Conservation (phyloP, 2,797 vertebrate genomes). For the Pelobates cultripes region DNA sequence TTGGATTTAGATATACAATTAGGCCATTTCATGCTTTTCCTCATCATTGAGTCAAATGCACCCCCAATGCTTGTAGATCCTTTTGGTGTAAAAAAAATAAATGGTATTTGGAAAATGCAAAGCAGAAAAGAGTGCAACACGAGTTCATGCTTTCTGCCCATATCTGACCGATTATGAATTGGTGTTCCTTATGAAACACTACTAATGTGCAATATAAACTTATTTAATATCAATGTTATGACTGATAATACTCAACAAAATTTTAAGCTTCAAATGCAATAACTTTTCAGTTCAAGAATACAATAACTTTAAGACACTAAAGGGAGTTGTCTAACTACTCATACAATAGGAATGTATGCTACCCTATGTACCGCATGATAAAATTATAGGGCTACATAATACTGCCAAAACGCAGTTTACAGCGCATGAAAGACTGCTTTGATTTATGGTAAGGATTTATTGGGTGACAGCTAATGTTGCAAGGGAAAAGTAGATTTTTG, state of each 20-base stretch:
- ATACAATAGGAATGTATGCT: constrained; percentile 58
- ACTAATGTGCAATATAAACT: background rate
- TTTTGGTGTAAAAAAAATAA: too few species aligned
- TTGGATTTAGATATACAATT: too few species aligned
- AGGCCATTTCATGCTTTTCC: too few species aligned
- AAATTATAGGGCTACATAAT: constrained; percentile 46
- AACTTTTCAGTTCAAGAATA: background rate
- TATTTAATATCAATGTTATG: background rate
- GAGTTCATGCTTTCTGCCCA: too few species aligned
- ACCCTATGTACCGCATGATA: constrained; percentile 51
- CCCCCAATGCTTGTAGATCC: too few species aligned
- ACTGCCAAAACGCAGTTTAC: constrained; percentile 59
- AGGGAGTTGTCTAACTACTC: constrained; percentile 62
- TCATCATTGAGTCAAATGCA: too few species aligned
- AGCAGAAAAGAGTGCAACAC: too few species aligned
- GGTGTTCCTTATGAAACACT: background rate
- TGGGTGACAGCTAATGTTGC: constrained; percentile 23
- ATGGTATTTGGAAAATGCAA: too few species aligned
- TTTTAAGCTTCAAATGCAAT: constrained; percentile 24
- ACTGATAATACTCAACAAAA: constrained; percentile 1
- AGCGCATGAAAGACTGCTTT: constrained; percentile 40
- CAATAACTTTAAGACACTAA: constrained; percentile 49
- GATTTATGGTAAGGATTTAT: constrained; percentile 50
- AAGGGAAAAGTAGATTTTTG: constrained; percentile 30
- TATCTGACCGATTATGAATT: too few species aligned